Conservation (phyloP, 1,140 invertebrate species). For the Orchestia grillus region DNA sequence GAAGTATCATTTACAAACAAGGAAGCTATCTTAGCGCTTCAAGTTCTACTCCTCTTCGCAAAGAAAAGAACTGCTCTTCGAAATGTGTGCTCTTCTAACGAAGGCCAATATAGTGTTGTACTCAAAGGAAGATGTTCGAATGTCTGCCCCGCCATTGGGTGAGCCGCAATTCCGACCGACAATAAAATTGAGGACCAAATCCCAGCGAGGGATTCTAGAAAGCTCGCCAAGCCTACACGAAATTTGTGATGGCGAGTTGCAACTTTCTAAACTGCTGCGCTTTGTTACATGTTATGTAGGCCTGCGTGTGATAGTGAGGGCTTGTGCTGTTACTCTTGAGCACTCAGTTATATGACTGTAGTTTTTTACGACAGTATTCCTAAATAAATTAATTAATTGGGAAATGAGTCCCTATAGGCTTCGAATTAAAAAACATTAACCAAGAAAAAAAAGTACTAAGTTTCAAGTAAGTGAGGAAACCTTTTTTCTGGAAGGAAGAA, state of each 20-base stretch:
- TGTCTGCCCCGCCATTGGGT: conserved; percentile 18
- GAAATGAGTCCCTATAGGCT: background rate
- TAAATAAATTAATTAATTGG: background rate
- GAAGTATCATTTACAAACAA: background rate
- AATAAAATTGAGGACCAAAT: conserved; percentile 52
- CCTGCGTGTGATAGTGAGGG: background rate
- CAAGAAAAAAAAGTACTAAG: background rate
- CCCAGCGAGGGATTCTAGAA: conserved; percentile 38
- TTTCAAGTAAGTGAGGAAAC: background rate
- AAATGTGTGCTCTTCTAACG: background rate
- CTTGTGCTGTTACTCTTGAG: background rate
- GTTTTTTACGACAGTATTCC: background rate
- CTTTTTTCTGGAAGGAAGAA: background rate
- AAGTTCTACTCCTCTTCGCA: background rate
- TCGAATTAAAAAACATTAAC: background rate
- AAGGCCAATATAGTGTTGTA: background rate
- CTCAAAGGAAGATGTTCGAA: background rate
- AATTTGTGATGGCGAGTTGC: conserved; percentile 3
- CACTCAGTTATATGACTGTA: background rate
- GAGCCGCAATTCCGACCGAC: conserved; percentile 27
- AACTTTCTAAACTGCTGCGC: background rate
- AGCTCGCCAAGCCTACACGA: background rate
- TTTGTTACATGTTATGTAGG: background rate
- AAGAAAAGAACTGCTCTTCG: too few species aligned
- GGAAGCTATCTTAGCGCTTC: background rate